Conservation (phyloP, 2,113 vertebrate species). For the Isichthys henryi region DNA sequence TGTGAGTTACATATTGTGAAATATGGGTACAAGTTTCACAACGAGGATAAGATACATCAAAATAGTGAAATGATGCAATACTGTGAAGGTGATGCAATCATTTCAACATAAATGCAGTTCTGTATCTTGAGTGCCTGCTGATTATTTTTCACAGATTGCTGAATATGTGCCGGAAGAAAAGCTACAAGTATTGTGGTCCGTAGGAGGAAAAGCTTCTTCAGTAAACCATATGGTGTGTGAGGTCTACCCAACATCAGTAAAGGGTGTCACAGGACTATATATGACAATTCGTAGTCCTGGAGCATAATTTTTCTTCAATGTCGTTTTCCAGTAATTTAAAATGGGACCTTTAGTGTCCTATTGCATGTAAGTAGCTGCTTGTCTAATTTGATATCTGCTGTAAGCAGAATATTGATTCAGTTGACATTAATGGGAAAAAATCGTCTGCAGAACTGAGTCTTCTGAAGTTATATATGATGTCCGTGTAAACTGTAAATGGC, state of each 20-base stretch:
- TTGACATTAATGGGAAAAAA: constrained; percentile 33
- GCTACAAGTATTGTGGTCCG: not conserved
- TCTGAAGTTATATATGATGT: constrained; percentile 26
- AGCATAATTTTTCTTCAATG: not conserved
- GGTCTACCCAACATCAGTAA: not conserved
- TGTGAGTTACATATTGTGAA: not conserved
- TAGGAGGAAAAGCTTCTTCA: not conserved
- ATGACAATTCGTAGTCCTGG: not conserved
- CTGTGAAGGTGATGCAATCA: not conserved
- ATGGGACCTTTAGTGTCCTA: not conserved
- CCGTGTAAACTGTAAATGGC: constrained; percentile 29
- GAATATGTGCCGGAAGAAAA: not conserved
- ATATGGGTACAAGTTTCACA: not conserved
- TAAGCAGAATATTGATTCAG: constrained; percentile 17
- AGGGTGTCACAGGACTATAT: not conserved
- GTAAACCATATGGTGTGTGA: not conserved
- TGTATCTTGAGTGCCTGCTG: not conserved
- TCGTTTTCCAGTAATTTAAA: not conserved
- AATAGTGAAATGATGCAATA: not conserved
- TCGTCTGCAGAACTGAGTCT: constrained; percentile 23
- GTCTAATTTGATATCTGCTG: constrained; percentile 9
- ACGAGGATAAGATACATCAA: not conserved
- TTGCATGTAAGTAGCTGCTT: not conserved
- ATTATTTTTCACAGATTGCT: not conserved
- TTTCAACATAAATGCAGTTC: not conserved